These are phyloP conservation scores for Chrysolina haemoptera DNA, from an alignment of 2,888 invertebrate genomes.

Conservation along the genomic window DNA sequence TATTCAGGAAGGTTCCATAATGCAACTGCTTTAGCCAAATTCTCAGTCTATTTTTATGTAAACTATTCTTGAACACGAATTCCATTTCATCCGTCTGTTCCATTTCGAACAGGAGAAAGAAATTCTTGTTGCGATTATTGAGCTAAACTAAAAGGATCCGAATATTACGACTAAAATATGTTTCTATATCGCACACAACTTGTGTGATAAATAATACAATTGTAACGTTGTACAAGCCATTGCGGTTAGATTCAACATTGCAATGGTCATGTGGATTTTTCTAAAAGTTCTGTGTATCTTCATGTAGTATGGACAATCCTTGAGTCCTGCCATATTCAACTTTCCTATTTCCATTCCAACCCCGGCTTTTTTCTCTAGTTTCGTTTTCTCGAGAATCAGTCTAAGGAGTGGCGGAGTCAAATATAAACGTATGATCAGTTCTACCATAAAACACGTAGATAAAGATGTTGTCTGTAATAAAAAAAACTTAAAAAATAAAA, in stretches of 20 bases:
- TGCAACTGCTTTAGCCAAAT: conserved; percentile 3
- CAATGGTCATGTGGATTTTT: conserved; percentile 83
- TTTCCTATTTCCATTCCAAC: conserved; percentile 85
- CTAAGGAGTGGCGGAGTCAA: conserved; percentile 82
- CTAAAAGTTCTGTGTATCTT: conserved; percentile 83
- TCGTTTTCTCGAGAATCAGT: conserved; percentile 82
- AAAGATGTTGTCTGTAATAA: conserved; percentile 77
- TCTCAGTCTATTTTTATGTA: neutral
- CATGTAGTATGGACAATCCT: conserved; percentile 85
- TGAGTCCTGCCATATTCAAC: conserved; percentile 79
- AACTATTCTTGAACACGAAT: conserved; percentile 5
- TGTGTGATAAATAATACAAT: conserved; percentile 74
- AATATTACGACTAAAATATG: conserved; percentile 32
- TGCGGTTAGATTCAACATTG: conserved; percentile 84
- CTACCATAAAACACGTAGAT: conserved; percentile 79
- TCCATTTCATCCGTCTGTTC: conserved; percentile 3
- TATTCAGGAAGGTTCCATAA: neutral
- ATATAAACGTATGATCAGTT: conserved; percentile 83
- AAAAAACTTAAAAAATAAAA: conserved; percentile 38
- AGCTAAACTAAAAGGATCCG: neutral
- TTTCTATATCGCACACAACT: conserved; percentile 51
- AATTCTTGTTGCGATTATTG: neutral
- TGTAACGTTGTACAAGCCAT: conserved; percentile 80
- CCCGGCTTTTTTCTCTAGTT: conserved; percentile 82
- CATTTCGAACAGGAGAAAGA: conserved; percentile 8